Conservation (phyloP, 2,888 invertebrate species). For the Nesidiocoris tenuis region DNA sequence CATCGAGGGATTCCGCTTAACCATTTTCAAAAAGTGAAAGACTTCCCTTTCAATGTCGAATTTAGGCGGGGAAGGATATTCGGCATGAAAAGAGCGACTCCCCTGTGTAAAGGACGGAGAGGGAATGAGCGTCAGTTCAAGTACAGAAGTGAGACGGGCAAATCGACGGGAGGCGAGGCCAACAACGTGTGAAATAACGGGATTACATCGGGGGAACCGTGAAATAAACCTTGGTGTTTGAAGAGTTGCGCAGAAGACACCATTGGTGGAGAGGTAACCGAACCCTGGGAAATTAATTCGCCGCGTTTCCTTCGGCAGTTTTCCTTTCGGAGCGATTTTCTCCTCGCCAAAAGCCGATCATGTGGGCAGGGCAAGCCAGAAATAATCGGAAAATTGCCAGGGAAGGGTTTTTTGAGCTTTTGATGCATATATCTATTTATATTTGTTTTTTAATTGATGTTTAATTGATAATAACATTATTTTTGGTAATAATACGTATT, state of each 20-base stretch:
- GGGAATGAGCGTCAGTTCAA: neutral
- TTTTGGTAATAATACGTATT: too few species aligned
- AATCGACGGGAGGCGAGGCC: conserved; percentile 12
- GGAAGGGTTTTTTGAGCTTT: too few species aligned
- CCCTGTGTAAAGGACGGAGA: neutral
- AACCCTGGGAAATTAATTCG: conserved; percentile 28
- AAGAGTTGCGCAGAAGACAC: conserved; percentile 21
- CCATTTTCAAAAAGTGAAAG: neutral
- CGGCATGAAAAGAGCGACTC: neutral
- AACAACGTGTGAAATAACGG: conserved; percentile 40
- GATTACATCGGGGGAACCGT: conserved; percentile 42
- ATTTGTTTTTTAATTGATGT: too few species aligned
- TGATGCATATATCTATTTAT: too few species aligned
- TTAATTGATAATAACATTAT: too few species aligned
- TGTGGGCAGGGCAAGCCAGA: neutral
- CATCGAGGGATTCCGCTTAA: neutral
- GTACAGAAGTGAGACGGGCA: neutral
- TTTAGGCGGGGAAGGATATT: neutral
- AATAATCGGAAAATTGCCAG: neutral
- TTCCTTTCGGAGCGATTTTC: conserved; percentile 17
- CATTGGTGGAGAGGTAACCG: neutral
- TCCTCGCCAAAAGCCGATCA: neutral
- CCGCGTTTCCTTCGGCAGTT: conserved; percentile 30
- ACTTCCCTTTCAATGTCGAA: neutral
- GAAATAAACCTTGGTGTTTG: conserved; percentile 36